Percentiles rank a stretch among this genome's conserved stretches.
phyloP scores from a whole-genome alignment of 2,113 vertebrate genomes.

The Psophia crepitans region DNA sequence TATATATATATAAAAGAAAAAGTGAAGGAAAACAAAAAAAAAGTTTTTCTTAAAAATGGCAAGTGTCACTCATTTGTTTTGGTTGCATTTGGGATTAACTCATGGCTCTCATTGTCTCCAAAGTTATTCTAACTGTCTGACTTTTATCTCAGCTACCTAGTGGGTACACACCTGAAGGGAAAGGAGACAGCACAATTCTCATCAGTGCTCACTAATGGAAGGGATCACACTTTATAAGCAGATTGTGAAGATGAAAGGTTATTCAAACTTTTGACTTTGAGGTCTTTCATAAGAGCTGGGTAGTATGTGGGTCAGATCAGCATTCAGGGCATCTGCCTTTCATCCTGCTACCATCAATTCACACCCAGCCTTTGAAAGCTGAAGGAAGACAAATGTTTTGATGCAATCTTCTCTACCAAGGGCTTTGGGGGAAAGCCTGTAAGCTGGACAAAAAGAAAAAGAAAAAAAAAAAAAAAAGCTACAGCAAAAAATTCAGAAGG shows the following conservation, averaged over 20 bases:
- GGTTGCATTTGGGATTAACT: background rate
- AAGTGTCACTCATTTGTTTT: background rate
- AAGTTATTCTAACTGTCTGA: background rate
- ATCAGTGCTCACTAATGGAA: background rate
- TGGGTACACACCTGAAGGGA: background rate
- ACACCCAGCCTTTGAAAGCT: background rate
- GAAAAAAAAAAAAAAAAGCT: background rate
- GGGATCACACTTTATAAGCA: background rate
- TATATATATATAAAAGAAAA: background rate
- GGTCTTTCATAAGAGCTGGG: background rate
- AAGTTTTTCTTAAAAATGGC: background rate
- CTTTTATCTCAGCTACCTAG: background rate
- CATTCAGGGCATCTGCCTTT: background rate
- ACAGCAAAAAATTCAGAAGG: background rate
- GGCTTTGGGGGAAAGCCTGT: background rate
- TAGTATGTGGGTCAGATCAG: background rate
- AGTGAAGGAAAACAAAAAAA: background rate
- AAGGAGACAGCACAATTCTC: background rate
- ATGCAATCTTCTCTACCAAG: background rate
- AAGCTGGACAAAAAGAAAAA: background rate
- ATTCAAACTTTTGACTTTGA: background rate
- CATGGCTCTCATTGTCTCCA: background rate
- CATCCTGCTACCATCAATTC: background rate
- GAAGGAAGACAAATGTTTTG: constrained; percentile 8
- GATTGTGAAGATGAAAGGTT: background rate